Percentiles rank a stretch among this genome's conserved stretches.
Evolutionary conservation across 2,888 invertebrate genomes (phyloP).

Genomic region (Mactromeris polynyma): DNA sequence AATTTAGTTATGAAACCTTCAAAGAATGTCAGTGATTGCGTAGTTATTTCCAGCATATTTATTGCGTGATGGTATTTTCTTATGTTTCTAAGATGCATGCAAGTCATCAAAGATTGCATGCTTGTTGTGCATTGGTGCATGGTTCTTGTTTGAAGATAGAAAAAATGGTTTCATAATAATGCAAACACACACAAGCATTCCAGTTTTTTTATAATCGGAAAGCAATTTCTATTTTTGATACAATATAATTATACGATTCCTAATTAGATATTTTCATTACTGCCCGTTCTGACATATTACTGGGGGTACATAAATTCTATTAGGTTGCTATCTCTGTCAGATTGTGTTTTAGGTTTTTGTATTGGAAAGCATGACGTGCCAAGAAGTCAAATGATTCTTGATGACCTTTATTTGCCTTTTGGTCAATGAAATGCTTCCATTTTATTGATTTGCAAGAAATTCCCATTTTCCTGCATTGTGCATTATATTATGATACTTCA

Average conservation of each 20-base stretch:
- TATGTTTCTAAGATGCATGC: neutral
- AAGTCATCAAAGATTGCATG: neutral
- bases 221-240: neutral
- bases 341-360: neutral
- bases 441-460: neutral
- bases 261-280: slow-evolving; percentile 16
- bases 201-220: neutral
- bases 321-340: neutral
- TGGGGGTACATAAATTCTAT: neutral
- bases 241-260: neutral
- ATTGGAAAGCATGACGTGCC: neutral
- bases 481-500: neutral
- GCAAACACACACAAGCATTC: neutral
- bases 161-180: neutral
- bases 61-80: neutral
- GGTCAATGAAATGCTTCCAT: slow-evolving; percentile 5
- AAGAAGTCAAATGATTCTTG: neutral
- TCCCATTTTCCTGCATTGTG: neutral
- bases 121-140: neutral
- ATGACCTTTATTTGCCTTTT: neutral
- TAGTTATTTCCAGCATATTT: slow-evolving; percentile 3
- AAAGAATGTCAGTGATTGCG: neutral
- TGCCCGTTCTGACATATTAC: neutral
- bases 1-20: neutral
- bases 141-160: neutral